Evolutionary conservation across 2,113 vertebrate genomes (phyloP), one percentile per base, ranked within the genome.

Genomic region (Sinocyclocheilus anshuiensis): DNA sequence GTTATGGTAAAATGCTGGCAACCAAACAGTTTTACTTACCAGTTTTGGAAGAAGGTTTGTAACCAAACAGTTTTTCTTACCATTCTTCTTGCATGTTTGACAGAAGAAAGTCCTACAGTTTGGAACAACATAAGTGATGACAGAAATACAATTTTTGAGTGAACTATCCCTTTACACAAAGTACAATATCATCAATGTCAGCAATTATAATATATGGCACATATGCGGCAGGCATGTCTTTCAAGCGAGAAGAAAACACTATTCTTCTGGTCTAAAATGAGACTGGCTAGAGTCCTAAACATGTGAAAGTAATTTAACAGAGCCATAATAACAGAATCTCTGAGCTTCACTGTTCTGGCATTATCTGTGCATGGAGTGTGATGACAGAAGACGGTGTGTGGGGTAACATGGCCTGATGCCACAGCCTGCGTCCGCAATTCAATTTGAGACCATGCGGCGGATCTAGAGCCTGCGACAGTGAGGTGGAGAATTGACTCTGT

Each of bases 301-400:
- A 75, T 75, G 86, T 39, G 53, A 75, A 86, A 86, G 81, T n/a
- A 80, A 88, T 86, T 88, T 83, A 83, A 84, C 81, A 67, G 67
- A 86, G 57, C 29, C n/a, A 67, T 86, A 84, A 79, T 82, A 84
- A 80, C 67, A 75, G 42, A 12, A 48, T 61, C 81, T 80, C 26
- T 75, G 81, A 86, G 59, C 69, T 61, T 15, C 69, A 75, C 53
- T 80, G 16, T 72, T 81, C 78, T 79, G 63, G 45, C 63, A 45
- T 42, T 72, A 24, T 48, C 63, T 29, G 83, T 75, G 74, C 87
- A 50, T 10, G 1, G 72, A 48, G 80, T 79, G 80, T 71, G 80
- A 29, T 61, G 72, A 72, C 77, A 67, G 77, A 65, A 53, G 24
- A 39, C 24, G 4, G 81, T 39, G 69, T 33, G 67, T 26, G 72